phyloP scores from a whole-genome alignment of 2,113 vertebrate genomes.

The Xiphias gladius region DNA sequence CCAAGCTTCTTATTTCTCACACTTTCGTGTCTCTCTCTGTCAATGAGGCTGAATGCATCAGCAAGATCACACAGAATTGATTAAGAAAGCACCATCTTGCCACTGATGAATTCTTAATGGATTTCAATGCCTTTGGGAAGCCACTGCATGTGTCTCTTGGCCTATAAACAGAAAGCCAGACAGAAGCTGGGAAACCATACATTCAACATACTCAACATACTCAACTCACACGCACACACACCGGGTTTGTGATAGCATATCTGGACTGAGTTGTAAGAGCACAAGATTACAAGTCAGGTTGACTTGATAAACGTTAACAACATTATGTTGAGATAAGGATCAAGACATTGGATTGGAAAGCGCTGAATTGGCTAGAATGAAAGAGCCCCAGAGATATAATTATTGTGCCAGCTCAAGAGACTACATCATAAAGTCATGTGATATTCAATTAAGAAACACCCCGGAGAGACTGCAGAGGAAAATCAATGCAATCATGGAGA shows the following conservation, averaged over 20 bases:
- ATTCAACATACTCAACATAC: not conserved
- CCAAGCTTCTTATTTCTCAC: slow-evolving; percentile 8
- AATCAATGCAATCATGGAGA: slow-evolving; percentile 60
- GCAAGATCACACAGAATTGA: slow-evolving; percentile 79
- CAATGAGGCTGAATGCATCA: slow-evolving; percentile 55
- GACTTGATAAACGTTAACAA: slow-evolving; percentile 36
- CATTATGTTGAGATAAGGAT: slow-evolving; percentile 42
- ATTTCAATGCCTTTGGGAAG: slow-evolving; percentile 49
- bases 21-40: slow-evolving; percentile 21
- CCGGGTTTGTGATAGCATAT: slow-evolving; percentile 6
- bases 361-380: slow-evolving; percentile 40
- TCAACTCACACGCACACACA: no score
- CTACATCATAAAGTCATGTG: slow-evolving; percentile 60
- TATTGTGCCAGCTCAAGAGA: slow-evolving; percentile 50
- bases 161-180: slow-evolving; percentile 62
- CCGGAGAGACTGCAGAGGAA: slow-evolving; percentile 34
- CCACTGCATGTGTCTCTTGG: slow-evolving; percentile 64
- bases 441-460: slow-evolving; percentile 69
- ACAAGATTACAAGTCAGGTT: slow-evolving; percentile 25
- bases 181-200: slow-evolving; percentile 2
- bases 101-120: slow-evolving; percentile 79
- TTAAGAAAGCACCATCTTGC: slow-evolving; percentile 79
- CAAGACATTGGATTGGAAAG: slow-evolving; percentile 30
- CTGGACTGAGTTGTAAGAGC: slow-evolving; percentile 37
- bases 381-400: slow-evolving; percentile 50